Evolutionary conservation across 1,140 invertebrate species (phyloP), one percentile per base, ranked within the genome.

Genomic region (Samia ricini): DNA sequence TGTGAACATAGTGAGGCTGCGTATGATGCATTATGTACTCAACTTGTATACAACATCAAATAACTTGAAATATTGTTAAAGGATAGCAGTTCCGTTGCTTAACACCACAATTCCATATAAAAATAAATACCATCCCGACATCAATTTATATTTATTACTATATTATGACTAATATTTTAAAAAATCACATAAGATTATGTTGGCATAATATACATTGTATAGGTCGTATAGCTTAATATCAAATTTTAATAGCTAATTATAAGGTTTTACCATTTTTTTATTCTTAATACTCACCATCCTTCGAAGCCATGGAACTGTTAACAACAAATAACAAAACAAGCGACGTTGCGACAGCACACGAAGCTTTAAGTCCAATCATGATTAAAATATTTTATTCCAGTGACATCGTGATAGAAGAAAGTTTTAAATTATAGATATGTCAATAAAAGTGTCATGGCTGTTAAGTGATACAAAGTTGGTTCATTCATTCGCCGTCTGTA

Each of bases 401-500:
- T 56, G 75, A 75, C 77, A 86, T 88, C 60, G 68, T 81, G 81
- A 74, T 73, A 49, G 59, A 65, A 67, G 52, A 67, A 83, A 85
- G 74, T 83, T 83, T 81, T 77, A 68, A 74, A 71, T 72, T 75
- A 71, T 61, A 68, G 70, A 64, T 71, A 69, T 74, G 69, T 75
- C 72, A 80, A 77, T 73, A 77, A 77, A 12, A 78, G 66, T 75
- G 69, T 76, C 74, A 79, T 78, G 68, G 72, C 68, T 77, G 74
- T 72, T 73, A 72, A 63, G 69, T 65, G 64, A 67, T 42, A 63
- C 73, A 69, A 71, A 68, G 74, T 83, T 76, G 67, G 75, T 67
- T 83, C 82, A 86, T 85, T 85, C 78, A 83, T 88, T 77, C 72
- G 77, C 67, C 70, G 68, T 76, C 62, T 76, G 72, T 77, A 77